Evolutionary conservation across 2,888 invertebrate species (phyloP).

Genomic region (Pelosia muscerda): DNA sequence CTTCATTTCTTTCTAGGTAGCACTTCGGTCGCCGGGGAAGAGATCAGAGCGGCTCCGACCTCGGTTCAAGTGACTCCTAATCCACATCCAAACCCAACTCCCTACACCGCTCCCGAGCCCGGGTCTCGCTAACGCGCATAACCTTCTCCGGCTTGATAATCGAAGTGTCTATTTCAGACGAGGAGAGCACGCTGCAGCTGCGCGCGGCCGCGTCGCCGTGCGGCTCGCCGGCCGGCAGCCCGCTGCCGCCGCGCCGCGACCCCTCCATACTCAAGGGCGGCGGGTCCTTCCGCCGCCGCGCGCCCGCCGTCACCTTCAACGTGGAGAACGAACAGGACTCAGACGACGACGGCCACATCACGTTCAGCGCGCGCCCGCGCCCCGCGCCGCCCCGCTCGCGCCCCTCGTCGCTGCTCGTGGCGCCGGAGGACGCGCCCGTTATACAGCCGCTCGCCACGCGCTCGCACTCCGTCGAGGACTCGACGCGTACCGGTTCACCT

Average conservation of each 20-base stretch:
- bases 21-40: constrained; percentile 32
- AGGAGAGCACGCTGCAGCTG: constrained; percentile 72
- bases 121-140: constrained; percentile 16
- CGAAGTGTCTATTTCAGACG: constrained; percentile 71
- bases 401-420: constrained; percentile 70
- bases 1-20: constrained; percentile 40
- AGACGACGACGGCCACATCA: constrained; percentile 79
- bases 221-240: constrained; percentile 61
- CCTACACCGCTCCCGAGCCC: constrained; percentile 31
- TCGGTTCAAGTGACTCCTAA: constrained; percentile 9
- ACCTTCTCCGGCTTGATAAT: constrained; percentile 45
- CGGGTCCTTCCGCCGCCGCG: constrained; percentile 67
- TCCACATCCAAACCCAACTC: constrained; percentile 19
- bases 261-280: constrained; percentile 70
- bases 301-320: constrained; percentile 82
- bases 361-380: constrained; percentile 73
- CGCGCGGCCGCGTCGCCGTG: constrained; percentile 52
- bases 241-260: constrained; percentile 67
- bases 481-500: constrained; percentile 65
- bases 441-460: constrained; percentile 56
- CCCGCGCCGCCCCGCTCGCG: constrained; percentile 58
- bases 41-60: constrained; percentile 15
- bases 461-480: constrained; percentile 79
- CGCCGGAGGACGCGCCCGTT: constrained; percentile 58
- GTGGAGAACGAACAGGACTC: constrained; percentile 80